Evolutionary conservation across 2,797 vertebrate genomes (phyloP).

Genomic region (Manis javanica): DNA sequence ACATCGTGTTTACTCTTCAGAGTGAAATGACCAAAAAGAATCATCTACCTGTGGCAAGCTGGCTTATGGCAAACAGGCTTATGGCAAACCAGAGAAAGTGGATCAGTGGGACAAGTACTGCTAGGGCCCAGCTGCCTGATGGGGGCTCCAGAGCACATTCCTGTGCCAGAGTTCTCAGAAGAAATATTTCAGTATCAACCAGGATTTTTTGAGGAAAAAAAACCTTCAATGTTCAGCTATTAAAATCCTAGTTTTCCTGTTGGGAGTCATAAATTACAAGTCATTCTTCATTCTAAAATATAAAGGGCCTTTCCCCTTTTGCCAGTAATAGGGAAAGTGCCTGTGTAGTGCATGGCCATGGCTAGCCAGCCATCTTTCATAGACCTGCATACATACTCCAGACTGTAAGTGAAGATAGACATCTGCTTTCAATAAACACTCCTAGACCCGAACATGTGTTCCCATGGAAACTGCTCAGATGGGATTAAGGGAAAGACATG

Average conservation of each 20-base stretch:
- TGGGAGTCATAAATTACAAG: not conserved
- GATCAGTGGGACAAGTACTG: not conserved
- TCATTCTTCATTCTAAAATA: not conserved
- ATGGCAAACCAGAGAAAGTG: not conserved
- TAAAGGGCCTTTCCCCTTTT: not conserved
- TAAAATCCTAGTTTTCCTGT: not conserved
- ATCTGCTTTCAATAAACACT: not conserved
- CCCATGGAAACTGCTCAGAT: not conserved
- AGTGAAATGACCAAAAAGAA: not conserved
- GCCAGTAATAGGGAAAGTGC: not conserved
- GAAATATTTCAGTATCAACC: not conserved
- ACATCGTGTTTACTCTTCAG: not conserved
- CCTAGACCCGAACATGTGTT: not conserved
- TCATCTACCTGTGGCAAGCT: not conserved
- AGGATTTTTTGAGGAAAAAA: not conserved
- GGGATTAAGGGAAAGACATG: not conserved
- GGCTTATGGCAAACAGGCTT: not conserved
- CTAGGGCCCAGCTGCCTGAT: not conserved
- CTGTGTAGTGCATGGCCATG: not conserved
- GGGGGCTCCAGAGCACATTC: not conserved
- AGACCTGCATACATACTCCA: not conserved
- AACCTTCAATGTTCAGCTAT: not conserved
- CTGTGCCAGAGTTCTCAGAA: not conserved
- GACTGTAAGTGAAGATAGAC: not conserved
- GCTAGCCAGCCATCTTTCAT: not conserved